phyloP scores from a whole-genome alignment of 2,113 vertebrate genomes.

The Sturnus vulgaris region DNA sequence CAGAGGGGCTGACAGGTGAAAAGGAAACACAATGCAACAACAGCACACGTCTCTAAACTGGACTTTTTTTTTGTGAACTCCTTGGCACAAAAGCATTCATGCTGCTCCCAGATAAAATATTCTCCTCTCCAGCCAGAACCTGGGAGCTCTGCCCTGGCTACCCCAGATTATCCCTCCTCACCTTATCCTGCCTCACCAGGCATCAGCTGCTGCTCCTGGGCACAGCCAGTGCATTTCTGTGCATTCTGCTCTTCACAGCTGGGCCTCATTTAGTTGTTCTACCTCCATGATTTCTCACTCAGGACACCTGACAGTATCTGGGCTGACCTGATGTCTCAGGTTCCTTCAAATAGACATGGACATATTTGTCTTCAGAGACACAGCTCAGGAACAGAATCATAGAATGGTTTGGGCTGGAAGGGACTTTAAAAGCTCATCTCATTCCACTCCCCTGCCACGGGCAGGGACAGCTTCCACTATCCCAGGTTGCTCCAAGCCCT shows the following conservation, averaged over 20 bases:
- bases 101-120: no score
- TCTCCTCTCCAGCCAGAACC: neutral
- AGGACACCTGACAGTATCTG: neutral
- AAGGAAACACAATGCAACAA: neutral
- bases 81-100: neutral
- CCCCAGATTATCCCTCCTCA: no score
- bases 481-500: neutral
- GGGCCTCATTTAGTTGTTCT: no score
- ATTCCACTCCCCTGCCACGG: neutral
- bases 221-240: neutral
- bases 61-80: neutral
- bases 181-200: no score
- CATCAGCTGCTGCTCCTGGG: neutral
- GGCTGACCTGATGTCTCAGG: no score
- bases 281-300: neutral
- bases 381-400: neutral
- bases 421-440: neutral
- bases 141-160: neutral
- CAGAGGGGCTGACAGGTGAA: neutral
- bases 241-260: neutral
- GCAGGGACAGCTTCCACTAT: neutral
- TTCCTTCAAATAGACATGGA: neutral
- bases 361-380: neutral
- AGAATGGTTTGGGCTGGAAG: neutral
- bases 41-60: neutral